Evolutionary conservation across 2,113 vertebrate genomes (phyloP).

Genomic region (Elephas maximus): DNA sequence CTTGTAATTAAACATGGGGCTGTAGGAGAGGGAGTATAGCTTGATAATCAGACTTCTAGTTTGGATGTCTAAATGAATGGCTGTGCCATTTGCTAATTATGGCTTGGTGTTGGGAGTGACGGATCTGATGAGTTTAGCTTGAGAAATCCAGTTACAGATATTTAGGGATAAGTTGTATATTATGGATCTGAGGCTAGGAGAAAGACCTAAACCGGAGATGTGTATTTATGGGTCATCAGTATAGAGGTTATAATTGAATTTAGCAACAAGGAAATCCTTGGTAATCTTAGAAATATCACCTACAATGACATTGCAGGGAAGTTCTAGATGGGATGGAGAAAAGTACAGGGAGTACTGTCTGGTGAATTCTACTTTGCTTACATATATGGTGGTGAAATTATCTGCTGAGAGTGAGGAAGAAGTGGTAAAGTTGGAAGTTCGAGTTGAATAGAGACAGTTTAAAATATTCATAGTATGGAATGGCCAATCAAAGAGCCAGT

Average conservation of each 20-base stretch:
- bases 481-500: neutral
- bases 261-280: neutral
- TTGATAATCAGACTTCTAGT: neutral
- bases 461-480: neutral
- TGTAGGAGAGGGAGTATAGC: neutral
- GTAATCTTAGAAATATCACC: slow-evolving; percentile 15
- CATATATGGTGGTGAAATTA: neutral
- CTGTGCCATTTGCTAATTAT: neutral
- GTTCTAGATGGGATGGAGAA: neutral
- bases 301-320: neutral
- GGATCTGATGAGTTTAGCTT: neutral
- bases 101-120: neutral
- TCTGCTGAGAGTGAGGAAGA: neutral
- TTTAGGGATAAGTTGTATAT: neutral
- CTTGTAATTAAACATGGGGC: neutral
- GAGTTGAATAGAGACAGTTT: neutral
- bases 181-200: neutral
- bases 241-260: neutral
- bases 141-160: neutral
- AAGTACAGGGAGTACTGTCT: neutral
- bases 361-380: neutral
- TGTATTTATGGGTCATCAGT: neutral
- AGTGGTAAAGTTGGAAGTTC: neutral
- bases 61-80: neutral
- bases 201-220: neutral